Base-by-base conservation (phyloP, 2,113 vertebrate species). In the Mobula hypostoma region DNA sequence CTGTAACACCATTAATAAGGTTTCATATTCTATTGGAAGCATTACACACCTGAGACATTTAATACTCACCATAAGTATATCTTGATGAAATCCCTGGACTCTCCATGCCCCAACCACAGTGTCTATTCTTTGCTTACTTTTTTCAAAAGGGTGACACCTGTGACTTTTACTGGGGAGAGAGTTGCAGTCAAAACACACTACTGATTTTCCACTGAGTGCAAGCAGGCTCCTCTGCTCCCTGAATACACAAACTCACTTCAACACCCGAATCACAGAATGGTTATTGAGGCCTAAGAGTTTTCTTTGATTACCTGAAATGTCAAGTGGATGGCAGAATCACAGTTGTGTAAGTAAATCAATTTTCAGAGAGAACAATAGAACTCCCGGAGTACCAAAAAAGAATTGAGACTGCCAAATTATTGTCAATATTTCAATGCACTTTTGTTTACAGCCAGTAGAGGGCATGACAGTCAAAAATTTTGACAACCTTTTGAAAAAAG, bases 401-500 rank as follows among this genome's bases (percentile, higher is more conserved):
- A 92, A 72, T 40, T 63, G 21, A 92, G n/a, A 40, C 40, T 48
- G 56, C 68, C 8, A 93, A 93, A 74, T 74, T 29, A 40, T 48
- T 93, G 70, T 93, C 91, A 74, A 76, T 8, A 56, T 72, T 56
- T 76, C 21, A 29, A 93, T 2, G 40, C 36, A 40, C 56, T 93
- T 40, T 48, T 70, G 36, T 74, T 74, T 74, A 27, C 36, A 74
- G 24, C 97, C 97, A 97, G 97, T 96, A 97, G 97, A 97, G 97
- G 97, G 97, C 97, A 95, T 94, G 96, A 94, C 95, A 95, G 97
- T 94, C 96, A 96, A 96, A 94, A 32, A 94, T 96, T 96, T 5
- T 0, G 94, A 95, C 48, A 95, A 94, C 94, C 94, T 32, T 24
- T 32, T 0, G 21, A 15, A 0, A 0, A 58, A 66, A 90, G 61